Base-by-base conservation (phyloP, 2,888 invertebrate genomes). In the Agriopis leucophaearia region DNA sequence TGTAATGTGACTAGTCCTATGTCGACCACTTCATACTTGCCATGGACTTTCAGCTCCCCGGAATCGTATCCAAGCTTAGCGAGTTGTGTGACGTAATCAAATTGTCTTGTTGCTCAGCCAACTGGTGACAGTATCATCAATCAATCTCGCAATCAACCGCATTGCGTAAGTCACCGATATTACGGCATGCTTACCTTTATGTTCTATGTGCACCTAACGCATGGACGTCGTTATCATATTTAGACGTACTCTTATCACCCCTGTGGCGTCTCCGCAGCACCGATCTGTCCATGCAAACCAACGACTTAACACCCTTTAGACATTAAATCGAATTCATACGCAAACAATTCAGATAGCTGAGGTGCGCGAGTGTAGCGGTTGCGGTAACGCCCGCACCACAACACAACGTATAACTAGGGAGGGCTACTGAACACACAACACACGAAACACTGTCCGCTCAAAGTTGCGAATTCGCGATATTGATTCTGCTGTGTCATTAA, bases 141-240 rank as follows among this genome's bases (percentile, higher is more conserved):
- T 97, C 95, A 97, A 97, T 96, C 96, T 97, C 94, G 96, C 97
- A 95, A 96, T 97, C 95, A 97, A 97, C 96, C 96, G 97, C 95
- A 97, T 97, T 95, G 97, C 97, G 97, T 97, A 97, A 97, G 97
- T 97, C 94, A 87, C 88, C 84, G 85, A 80, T 80, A 77, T 79
- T 83, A 84, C 81, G 84, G 89, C 88, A 88, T 88, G 89, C 89
- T 88, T 88, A 73, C 77, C 76, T 75, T 76, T 79, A 81, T 81
- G 83, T 85, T 89, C 77, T 86, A 84, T 87, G 87, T 88, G 88
- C 88, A 89, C 88, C 75, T 82, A 80, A 83, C 82, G 92, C 92
- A 92, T 92, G 91, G 80, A 86, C 81, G 70, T 86, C 81, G 76
- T 81, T 83, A 79, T 81, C 79, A 81, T 78, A 79, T 76, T 76